Evolutionary conservation across 1,140 invertebrate genomes (phyloP), one percentile per base, ranked within the genome.

Genomic region (Druon quercuslanigerum): DNA sequence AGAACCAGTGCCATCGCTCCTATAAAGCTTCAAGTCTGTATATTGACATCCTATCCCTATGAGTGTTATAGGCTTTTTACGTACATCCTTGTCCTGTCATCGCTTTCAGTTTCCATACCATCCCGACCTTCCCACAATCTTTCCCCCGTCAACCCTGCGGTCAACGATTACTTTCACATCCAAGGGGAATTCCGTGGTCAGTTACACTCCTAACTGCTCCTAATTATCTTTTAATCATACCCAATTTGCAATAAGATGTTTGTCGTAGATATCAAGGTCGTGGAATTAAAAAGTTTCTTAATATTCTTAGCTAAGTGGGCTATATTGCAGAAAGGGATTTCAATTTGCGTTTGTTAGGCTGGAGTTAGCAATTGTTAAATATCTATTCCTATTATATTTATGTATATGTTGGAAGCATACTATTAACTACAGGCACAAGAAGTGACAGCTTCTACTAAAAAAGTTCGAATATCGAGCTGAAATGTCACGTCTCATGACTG

Each of bases 31-130:
- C 76, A 78, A 77, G 75, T 86, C 82, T 83, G 77, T 87, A 86
- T 87, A 88, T 88, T 86, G 88, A 87, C 87, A 89, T 87, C 86
- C 83, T 85, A 85, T 88, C 85, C 75, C 81, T 77, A 83, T 80
- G 78, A 78, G 76, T 79, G 80, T 79, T 85, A 85, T 84, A 66
- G 60, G 60, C 60, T 33, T 66, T 66, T 66, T 66, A 66, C 60
- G 60, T 66, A 66, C 9, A 66, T 66, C 12, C 60, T 40, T 16
- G 40, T 66, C 25, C 40, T 33, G 60, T 66, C 60, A 66, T 66
- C 60, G 57, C 19, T 60, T 25, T 11, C 13, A 13, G 20, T 11
- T 66, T 66, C 60, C 16, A 46, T 33, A 46, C 60, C 60, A 13
- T 40, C 14, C 14, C 25, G 60, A 40, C 33, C 60, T 46, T 66